Base-by-base conservation (phyloP, 2,888 invertebrate species). In the Euspilapteryx auroguttella region DNA sequence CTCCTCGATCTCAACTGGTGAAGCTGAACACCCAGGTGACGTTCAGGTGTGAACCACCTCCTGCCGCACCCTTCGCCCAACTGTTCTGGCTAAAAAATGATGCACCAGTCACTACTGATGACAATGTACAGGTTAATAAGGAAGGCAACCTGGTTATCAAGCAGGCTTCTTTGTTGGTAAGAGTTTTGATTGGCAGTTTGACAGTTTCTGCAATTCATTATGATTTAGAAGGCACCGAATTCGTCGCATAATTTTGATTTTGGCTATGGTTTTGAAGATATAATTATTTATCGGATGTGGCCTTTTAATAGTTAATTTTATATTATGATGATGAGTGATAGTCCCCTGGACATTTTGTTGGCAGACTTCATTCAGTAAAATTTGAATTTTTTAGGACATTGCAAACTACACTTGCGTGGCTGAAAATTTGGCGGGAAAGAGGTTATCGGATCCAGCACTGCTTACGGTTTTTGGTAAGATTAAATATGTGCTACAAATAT, bases 351-450 rank as follows among this genome's bases (percentile, higher is more conserved):
- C n/a, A n/a, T n/a, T n/a, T n/a, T n/a, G n/a, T n/a, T n/a, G n/a
- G n/a, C n/a, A n/a, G n/a, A n/a, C n/a, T n/a, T n/a, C n/a, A n/a
- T n/a, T n/a, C n/a, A n/a, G n/a, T n/a, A n/a, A n/a, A n/a, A n/a
- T n/a, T n/a, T n/a, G n/a, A n/a, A n/a, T n/a, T n/a, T 48, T 52
- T 27, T 78, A 85, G 68, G 93, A 96, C 69, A 89, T 89, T 69
- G 95, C 92, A 40, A 97, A 96, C 79, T 97, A 95, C 66, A 93
- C 93, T 29, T 97, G 96, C 61, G 92, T 93, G 24, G 95, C 94
- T 4, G 90, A 93, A 65, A 96, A 96, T 66, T 84, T 93, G 42
- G 94, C 94, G 9, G 91, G 89, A 14, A 88, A 88, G 50, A 79
- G 94, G 37, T 80, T 86, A 50, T 91, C 91, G 40, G 88, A 91